phyloP scores from a whole-genome alignment of 2,888 invertebrate species.

The Diploptera punctata region DNA sequence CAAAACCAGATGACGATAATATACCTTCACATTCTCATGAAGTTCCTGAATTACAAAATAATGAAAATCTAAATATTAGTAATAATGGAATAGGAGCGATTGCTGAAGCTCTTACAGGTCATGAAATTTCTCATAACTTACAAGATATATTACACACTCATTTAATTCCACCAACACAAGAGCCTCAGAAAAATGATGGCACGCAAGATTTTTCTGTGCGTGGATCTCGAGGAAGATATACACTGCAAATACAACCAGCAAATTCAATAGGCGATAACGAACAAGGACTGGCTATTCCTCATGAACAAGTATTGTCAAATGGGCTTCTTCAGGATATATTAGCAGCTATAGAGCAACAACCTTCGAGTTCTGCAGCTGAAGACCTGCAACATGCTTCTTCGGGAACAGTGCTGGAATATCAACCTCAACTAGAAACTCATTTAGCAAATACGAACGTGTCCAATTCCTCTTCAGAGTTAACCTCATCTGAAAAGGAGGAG shows the following conservation, averaged over 20 bases:
- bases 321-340: slow-evolving; percentile 81
- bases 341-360: slow-evolving; percentile 80
- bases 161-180: slow-evolving; percentile 49
- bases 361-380: slow-evolving; percentile 36
- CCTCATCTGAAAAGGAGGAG: slow-evolving; percentile 41
- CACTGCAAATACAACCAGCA: slow-evolving; percentile 75
- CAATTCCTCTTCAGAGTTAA: too few species aligned
- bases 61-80: too few species aligned
- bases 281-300: slow-evolving; percentile 62
- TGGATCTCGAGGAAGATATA: slow-evolving; percentile 65
- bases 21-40: too few species aligned
- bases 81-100: too few species aligned
- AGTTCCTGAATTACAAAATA: too few species aligned
- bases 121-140: slow-evolving; percentile 8
- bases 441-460: too few species aligned
- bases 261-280: slow-evolving; percentile 57
- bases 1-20: too few species aligned
- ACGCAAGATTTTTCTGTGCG: slow-evolving; percentile 60
- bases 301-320: slow-evolving; percentile 79
- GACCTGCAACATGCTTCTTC: slow-evolving; percentile 36
- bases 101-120: slow-evolving; percentile 13
- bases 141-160: slow-evolving; percentile 1
- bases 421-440: slow-evolving; percentile 52
- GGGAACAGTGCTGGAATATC: slow-evolving; percentile 4
- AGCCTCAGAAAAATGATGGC: slow-evolving; percentile 22